Evolutionary conservation across 2,113 vertebrate species (phyloP), one percentile per base, ranked within the genome.

Genomic region (Ictalurus furcatus): DNA sequence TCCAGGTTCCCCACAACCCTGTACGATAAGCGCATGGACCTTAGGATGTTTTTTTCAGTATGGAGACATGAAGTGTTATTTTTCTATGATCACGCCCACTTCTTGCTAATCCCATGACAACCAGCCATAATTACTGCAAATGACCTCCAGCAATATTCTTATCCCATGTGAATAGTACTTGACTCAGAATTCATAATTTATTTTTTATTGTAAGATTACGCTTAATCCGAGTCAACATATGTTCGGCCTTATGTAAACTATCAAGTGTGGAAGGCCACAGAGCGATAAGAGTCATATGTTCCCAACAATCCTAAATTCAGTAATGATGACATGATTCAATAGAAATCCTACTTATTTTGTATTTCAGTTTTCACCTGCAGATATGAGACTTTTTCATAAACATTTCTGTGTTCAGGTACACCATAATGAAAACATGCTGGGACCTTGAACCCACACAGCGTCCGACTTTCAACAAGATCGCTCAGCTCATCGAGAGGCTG

Each of bases 341-440:
- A 34, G 9, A 61, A 63, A 84, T 63, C 25, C 69, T 7, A 78
- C 21, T 78, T 54, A 52, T 48, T 12, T 17, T 79, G 11, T 30
- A n/a, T 80, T 17, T 56, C 28, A 44, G 3, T 37, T 59, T 52
- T 63, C 8, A 78, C 23, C 16, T 8, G 4, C 54, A 59, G 19
- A 37, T 61, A 30, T 71, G n/a, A 71, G 34, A 74, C 34, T 63
- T 67, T 30, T 58, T 48, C 17, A 34, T 61, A 8, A 87, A 28
- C 12, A 8, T 74, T 84, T 69, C n/a, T 73, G 25, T 30, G 87
- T 90, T 78, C 93, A 99, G 98, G 93, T 99, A 99, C 63, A 92
- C 84, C 56, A 96, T 99, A 92, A 99, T 99, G 98, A 97, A 97
- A 90, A 96, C 96, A 0, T 99, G 98, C 93, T 99, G 98, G 98